These are phyloP conservation scores for Metellina segmentata DNA, from an alignment of 2,888 invertebrate genomes.

Conservation along the genomic window DNA sequence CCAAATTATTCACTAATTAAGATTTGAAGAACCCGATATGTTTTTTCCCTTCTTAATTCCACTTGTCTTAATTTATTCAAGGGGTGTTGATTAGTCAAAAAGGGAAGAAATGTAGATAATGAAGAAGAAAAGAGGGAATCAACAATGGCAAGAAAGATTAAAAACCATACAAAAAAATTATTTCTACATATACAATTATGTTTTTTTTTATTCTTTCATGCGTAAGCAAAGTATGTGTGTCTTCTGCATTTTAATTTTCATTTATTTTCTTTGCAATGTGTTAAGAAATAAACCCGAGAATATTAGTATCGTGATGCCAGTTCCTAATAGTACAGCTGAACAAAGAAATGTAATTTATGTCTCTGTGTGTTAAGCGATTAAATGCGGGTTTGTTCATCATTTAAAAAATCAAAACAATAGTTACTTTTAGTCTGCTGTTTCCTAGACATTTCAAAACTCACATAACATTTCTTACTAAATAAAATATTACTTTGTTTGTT, in stretches of 20 bases:
- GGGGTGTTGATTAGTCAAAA: slow-evolving; percentile 44
- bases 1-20: slow-evolving; percentile 37
- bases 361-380: too few species aligned
- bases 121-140: slow-evolving; percentile 6
- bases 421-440: too few species aligned
- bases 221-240: background rate
- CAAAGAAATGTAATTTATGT: too few species aligned
- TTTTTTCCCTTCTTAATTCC: slow-evolving; percentile 46
- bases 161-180: slow-evolving; percentile 2
- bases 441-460: too few species aligned
- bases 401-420: too few species aligned
- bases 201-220: background rate
- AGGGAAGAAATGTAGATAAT: slow-evolving; percentile 18
- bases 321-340: too few species aligned
- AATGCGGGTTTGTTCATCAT: too few species aligned
- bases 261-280: background rate
- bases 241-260: background rate
- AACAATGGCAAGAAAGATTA: slow-evolving; percentile 19
- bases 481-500: too few species aligned
- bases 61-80: slow-evolving; percentile 48
- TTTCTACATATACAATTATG: background rate
- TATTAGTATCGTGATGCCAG: too few species aligned
- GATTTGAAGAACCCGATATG: slow-evolving; percentile 48
- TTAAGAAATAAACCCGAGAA: background rate
- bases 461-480: too few species aligned